A percentile compares a stretch with the other conserved stretches of the same genome.
Evolutionary conservation across 2,888 invertebrate species (phyloP).

Genomic region (Thereva unica): DNA sequence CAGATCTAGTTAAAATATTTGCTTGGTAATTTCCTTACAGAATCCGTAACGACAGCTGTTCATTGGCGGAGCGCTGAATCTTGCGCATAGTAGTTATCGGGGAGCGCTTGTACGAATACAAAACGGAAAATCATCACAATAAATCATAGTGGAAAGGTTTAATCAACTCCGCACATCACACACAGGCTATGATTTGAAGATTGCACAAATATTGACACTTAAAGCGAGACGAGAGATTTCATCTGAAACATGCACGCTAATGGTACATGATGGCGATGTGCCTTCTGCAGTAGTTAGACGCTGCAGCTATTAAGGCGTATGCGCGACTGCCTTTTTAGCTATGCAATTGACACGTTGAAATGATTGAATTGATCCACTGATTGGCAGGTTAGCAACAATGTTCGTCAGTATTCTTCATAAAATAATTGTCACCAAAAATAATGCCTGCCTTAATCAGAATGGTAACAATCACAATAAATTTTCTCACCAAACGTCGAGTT

Average conservation of each 20-base stretch:
- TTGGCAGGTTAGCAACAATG: no score
- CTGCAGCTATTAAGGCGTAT: constrained; percentile 7
- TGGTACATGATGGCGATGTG: constrained; percentile 12
- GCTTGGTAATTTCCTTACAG: constrained; percentile 23
- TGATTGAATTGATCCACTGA: not conserved
- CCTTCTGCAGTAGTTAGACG: constrained; percentile 10
- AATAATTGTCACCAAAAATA: no score
- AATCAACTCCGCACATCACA: constrained; percentile 18
- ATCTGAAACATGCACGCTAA: constrained; percentile 25
- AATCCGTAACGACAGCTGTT: constrained; percentile 31
- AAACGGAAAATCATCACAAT: constrained; percentile 29
- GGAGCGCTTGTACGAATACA: constrained; percentile 17
- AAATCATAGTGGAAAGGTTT: constrained; percentile 28
- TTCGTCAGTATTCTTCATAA: no score
- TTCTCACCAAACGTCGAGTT: constrained; percentile 16
- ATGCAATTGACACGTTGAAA: constrained; percentile 19
- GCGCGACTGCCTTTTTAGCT: not conserved
- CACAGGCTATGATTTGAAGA: constrained; percentile 28
- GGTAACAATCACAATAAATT: constrained; percentile 9
- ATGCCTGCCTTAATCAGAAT: not conserved
- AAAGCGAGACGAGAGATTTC: constrained; percentile 5
- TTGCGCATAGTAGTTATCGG: no score
- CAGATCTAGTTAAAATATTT: not conserved
- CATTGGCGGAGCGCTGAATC: not conserved
- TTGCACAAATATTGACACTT: constrained; percentile 35